phyloP scores from a whole-genome alignment of 2,888 invertebrate species.

The Cyaniris semiargus region DNA sequence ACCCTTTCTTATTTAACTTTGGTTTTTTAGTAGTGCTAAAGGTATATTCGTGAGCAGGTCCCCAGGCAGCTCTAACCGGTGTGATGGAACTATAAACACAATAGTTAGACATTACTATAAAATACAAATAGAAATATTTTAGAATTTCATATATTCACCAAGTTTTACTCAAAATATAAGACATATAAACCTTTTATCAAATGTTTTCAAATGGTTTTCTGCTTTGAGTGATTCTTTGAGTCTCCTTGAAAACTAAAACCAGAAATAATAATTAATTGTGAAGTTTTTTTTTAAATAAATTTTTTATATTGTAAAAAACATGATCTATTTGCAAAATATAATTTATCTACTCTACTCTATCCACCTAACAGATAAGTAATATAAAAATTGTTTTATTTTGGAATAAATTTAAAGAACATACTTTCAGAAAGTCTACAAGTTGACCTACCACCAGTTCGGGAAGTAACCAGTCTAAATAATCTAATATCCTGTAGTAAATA shows the following conservation, averaged over 20 bases:
- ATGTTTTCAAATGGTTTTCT: neutral
- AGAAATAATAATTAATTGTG: neutral
- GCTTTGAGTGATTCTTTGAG: slow-evolving; percentile 3
- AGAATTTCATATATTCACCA: neutral
- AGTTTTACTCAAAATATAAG: neutral
- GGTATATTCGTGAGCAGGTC: neutral
- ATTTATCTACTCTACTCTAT: no score
- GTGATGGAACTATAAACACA: neutral
- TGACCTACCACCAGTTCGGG: no score
- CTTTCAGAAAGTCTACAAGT: no score
- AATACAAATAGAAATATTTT: neutral
- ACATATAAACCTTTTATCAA: neutral
- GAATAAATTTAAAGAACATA: no score
- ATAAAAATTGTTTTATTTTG: no score
- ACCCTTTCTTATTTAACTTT: neutral
- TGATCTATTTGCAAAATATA: no score
- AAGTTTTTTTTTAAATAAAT: neutral
- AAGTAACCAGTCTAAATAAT: no score
- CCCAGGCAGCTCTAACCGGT: neutral
- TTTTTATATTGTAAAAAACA: no score
- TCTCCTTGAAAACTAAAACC: slow-evolving; percentile 1
- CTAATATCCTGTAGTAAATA: slow-evolving; percentile 38
- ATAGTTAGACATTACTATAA: neutral
- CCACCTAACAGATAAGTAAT: no score
- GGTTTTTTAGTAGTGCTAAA: neutral